Conservation (phyloP, 2,888 invertebrate species). For the Sminthurides aquaticus region DNA sequence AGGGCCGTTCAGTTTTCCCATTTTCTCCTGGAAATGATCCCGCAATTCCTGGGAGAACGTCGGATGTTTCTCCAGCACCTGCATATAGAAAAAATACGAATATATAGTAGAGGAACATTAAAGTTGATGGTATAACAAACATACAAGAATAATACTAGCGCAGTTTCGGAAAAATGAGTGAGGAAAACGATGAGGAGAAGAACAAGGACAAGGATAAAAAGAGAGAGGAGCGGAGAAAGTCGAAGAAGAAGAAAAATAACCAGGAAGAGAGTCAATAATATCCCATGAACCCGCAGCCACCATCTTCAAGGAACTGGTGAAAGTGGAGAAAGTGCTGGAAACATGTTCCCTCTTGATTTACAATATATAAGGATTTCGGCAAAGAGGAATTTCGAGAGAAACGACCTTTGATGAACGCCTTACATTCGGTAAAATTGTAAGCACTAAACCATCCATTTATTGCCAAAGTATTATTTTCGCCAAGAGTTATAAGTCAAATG, state of each 20-base stretch:
- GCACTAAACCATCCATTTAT: background rate
- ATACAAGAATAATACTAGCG: background rate
- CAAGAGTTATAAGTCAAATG: background rate
- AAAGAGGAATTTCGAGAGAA: background rate
- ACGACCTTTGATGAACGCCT: background rate
- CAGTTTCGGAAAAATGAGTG: background rate
- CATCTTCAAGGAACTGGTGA: background rate
- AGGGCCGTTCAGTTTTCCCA: slow-evolving; percentile 57
- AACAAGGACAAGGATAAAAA: no score
- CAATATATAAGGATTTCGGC: background rate
- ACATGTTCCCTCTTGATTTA: background rate
- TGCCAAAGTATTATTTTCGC: background rate
- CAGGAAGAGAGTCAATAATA: background rate
- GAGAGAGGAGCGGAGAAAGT: no score
- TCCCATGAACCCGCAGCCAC: background rate
- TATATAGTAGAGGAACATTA: background rate
- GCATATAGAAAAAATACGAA: slow-evolving; percentile 6
- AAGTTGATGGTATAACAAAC: background rate
- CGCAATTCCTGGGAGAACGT: slow-evolving; percentile 41
- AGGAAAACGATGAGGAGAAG: no score
- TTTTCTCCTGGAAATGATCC: slow-evolving; percentile 39
- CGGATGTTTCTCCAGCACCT: slow-evolving; percentile 41
- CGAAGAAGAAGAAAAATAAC: no score
- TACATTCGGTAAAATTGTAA: background rate
- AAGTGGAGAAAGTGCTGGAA: background rate